Percentiles rank a stretch among this genome's conserved stretches.
phyloP scores from a whole-genome alignment of 2,888 invertebrate genomes.

The Podotricha telesiphe region DNA sequence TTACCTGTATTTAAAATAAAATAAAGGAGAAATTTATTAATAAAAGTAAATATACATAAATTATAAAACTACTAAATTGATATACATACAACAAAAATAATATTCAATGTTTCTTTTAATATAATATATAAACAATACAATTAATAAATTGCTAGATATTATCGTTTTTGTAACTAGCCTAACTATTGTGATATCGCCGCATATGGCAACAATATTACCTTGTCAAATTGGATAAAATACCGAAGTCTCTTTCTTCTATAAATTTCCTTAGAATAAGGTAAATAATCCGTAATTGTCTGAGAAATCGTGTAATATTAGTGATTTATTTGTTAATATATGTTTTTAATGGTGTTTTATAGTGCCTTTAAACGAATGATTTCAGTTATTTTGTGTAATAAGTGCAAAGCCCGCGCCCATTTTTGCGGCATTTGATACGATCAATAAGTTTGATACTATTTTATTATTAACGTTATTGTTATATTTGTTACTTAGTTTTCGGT shows the following conservation, averaged over 20 bases:
- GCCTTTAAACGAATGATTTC: conserved; percentile 39
- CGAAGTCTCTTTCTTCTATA: conserved; percentile 39
- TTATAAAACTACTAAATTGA: neutral
- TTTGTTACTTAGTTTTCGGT: neutral
- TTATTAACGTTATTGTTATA: neutral
- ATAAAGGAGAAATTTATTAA: too few species aligned
- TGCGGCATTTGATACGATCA: conserved; percentile 45
- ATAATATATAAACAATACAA: too few species aligned
- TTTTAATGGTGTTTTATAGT: conserved; percentile 45
- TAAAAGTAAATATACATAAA: neutral
- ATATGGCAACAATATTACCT: conserved; percentile 51
- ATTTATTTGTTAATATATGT: conserved; percentile 25
- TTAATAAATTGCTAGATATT: neutral
- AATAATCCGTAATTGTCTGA: conserved; percentile 53
- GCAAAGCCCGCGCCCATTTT: conserved; percentile 42
- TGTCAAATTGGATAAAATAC: conserved; percentile 45
- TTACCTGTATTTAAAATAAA: neutral
- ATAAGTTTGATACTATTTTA: conserved; percentile 26
- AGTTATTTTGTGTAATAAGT: conserved; percentile 31
- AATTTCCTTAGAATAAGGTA: conserved; percentile 57
- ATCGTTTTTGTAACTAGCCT: neutral
- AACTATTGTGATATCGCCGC: conserved; percentile 49
- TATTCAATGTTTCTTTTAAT: too few species aligned
- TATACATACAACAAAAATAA: too few species aligned
- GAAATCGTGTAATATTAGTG: conserved; percentile 53